Conservation (phyloP, 2,888 invertebrate genomes). For the Aquatica leii region DNA sequence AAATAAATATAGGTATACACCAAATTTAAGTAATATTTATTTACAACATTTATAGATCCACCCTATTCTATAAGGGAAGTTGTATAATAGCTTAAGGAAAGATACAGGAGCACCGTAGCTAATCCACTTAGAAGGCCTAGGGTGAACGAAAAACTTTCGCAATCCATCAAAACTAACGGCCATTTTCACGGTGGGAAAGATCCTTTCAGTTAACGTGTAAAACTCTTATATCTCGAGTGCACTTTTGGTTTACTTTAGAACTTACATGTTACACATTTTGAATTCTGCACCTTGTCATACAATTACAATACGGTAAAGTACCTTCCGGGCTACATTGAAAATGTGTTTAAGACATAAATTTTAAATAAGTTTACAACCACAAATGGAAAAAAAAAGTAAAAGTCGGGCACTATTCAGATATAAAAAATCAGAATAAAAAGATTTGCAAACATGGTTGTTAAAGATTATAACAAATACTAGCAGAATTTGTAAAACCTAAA, state of each 20-base stretch:
- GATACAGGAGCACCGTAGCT: conserved; percentile 33
- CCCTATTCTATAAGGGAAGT: background rate
- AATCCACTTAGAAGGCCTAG: conserved; percentile 40
- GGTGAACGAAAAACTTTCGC: conserved; percentile 37
- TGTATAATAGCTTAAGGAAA: background rate
- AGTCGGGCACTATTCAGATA: too few species aligned
- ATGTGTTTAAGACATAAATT: conserved; percentile 2
- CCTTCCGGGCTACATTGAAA: background rate
- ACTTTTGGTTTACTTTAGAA: conserved; percentile 37
- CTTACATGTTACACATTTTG: conserved; percentile 41
- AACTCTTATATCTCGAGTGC: conserved; percentile 34
- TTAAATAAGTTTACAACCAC: background rate
- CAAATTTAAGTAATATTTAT: too few species aligned
- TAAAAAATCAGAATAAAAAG: too few species aligned
- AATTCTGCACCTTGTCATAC: conserved; percentile 24
- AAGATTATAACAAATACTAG: too few species aligned
- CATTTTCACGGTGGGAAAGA: conserved; percentile 44
- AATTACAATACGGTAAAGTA: conserved; percentile 1
- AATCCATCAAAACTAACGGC: conserved; percentile 34
- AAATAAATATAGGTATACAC: too few species aligned
- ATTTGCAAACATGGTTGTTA: too few species aligned
- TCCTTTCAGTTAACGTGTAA: conserved; percentile 36
- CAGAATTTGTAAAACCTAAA: too few species aligned
- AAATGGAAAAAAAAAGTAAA: background rate
- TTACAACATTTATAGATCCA: too few species aligned